phyloP scores from a whole-genome alignment of 1,140 invertebrate species.

The Brachionus rubens region DNA sequence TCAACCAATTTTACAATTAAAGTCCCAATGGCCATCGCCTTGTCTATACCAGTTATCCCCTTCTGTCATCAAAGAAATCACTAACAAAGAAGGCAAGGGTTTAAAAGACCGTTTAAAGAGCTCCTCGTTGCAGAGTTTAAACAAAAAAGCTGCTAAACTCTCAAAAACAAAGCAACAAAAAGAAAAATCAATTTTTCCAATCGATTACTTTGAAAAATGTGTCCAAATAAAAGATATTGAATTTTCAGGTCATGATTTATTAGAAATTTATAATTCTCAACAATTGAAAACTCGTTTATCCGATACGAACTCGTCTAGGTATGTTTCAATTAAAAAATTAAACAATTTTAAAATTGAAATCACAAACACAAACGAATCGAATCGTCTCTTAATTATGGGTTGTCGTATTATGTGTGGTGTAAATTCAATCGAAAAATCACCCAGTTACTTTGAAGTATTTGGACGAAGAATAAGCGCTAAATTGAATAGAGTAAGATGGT shows the following conservation, averaged over 20 bases:
- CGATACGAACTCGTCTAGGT: constrained; percentile 68
- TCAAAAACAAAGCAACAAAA: constrained; percentile 53
- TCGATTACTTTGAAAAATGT: constrained; percentile 95
- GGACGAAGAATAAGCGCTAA: constrained; percentile 74
- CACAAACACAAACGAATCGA: constrained; percentile 77
- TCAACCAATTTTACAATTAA: constrained; percentile 56
- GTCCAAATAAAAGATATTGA: constrained; percentile 80
- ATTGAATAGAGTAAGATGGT: constrained; percentile 79
- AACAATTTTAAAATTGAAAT: constrained; percentile 84
- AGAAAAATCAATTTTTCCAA: constrained; percentile 68
- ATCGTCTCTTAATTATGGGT: constrained; percentile 70
- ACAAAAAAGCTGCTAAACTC: constrained; percentile 56
- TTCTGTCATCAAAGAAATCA: background rate
- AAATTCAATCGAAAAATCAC: constrained; percentile 78
- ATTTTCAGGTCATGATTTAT: constrained; percentile 87
- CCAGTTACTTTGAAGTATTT: constrained; percentile 79
- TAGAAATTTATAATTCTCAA: constrained; percentile 89
- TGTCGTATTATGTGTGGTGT: constrained; percentile 78
- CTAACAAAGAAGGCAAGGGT: background rate
- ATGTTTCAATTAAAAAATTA: constrained; percentile 64
- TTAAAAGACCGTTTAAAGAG: background rate
- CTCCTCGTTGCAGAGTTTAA: constrained; percentile 48
- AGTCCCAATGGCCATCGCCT: constrained; percentile 48
- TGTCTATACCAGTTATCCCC: constrained; percentile 13
- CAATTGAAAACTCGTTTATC: constrained; percentile 83